These are phyloP conservation scores for Drosophila pectinifera DNA, from an alignment of 1,140 invertebrate genomes.

Conservation along the genomic window DNA sequence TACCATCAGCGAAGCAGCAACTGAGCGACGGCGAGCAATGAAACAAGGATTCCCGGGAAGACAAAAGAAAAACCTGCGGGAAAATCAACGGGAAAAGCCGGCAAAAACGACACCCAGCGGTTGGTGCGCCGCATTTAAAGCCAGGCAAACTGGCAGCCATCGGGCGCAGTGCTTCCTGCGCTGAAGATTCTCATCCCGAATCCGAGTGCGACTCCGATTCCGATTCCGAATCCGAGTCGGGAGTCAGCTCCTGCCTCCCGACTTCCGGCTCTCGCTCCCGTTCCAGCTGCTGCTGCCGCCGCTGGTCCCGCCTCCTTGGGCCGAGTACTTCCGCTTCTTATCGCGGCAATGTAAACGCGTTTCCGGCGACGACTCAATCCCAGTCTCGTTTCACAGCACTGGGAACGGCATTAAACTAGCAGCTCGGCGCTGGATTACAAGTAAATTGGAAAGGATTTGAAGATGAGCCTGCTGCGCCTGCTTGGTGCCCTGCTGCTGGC, in stretches of 20 bases:
- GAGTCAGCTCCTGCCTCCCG: constrained; percentile 32
- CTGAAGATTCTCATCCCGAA: constrained; percentile 16
- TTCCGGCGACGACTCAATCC: constrained; percentile 72
- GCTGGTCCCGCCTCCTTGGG: constrained; percentile 35
- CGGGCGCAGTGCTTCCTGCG: constrained; percentile 59
- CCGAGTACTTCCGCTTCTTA: constrained; percentile 79
- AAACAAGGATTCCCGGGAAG: constrained; percentile 33
- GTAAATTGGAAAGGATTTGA: constrained; percentile 77
- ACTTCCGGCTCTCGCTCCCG: constrained; percentile 18
- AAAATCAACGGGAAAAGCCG: constrained; percentile 18
- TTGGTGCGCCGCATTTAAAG: constrained; percentile 66
- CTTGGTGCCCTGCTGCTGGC: constrained; percentile 44
- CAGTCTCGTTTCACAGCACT: constrained; percentile 20
- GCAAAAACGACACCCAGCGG: constrained; percentile 22
- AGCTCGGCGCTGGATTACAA: constrained; percentile 71
- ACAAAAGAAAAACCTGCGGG: constrained; percentile 27
- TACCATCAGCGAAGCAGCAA: constrained; percentile 57
- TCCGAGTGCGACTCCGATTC: constrained; percentile 3
- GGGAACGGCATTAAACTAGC: constrained; percentile 61
- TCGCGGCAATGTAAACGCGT: constrained; percentile 79
- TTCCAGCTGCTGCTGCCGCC: constrained; percentile 12
- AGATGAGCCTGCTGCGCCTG: constrained; percentile 59
- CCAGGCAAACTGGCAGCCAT: constrained; percentile 70
- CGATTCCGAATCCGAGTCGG: background rate
- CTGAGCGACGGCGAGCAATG: constrained; percentile 24